Evolutionary conservation across 1,140 invertebrate species (phyloP), one percentile per base, ranked within the genome.

Genomic region (Nasonia giraulti): DNA sequence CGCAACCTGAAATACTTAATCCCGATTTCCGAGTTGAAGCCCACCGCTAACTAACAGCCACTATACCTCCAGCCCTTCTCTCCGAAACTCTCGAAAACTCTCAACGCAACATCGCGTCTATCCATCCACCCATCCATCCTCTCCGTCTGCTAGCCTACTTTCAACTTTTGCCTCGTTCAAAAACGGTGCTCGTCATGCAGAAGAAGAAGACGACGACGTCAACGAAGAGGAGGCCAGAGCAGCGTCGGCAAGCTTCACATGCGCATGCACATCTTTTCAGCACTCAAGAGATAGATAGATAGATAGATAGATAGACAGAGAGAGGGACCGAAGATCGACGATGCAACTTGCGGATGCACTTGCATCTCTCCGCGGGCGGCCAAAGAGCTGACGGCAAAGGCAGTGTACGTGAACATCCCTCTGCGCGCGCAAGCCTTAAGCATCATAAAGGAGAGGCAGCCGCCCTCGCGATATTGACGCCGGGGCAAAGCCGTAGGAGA

Each of bases 381-480:
- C 68, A 33, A 33, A 27, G 68, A 27, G 23, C 11, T 11, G 68
- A 27, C 23, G 23, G 23, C 27, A 71, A 71, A 71, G 68, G 17
- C 68, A 71, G 55, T n/a, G 6, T 62, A 17, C 17, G 55, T 62
- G 17, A n/a, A 62, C 55, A 62, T 20, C 55, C 55, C 55, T 62
- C 55, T 62, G 55, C 55, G 55, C 55, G 55, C 55, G 55, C 55
- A 66, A 66, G 68, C 23, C 23, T 31, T 71, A 27, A 31, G 20
- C 68, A 33, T 71, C 68, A 71, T 71, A 71, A 71, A 71, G 68
- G 27, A 71, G 68, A 33, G 23, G 68, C 68, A 4, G 68, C 68
- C 68, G 27, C 31, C 14, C 73, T 75, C 37, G 73, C 73, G 73
- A 75, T 75, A 75, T 75, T 75, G 73, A 75, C 73, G 73, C 73